Conservation (phyloP, 2,113 vertebrate genomes). For the cat (Felis catus) region F.catus_Fca126_mat1.0 CM031428.1:58065501-58066000, state of each 20-base stretch:
- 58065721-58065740: background rate
- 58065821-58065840: background rate
- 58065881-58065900: background rate
- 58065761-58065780: background rate
- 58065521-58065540: background rate
- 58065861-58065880: background rate
- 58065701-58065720: background rate
- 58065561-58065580: rapidly evolving
- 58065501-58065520: background rate
- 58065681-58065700: background rate
- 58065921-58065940: background rate
- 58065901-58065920: background rate
- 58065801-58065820: background rate
- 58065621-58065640: background rate
- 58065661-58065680: background rate
- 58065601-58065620: background rate
- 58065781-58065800: background rate
- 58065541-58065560: background rate
- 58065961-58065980: background rate
- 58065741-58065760: background rate
- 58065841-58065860: background rate
- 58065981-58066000: background rate
- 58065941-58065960: background rate
- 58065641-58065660: rapidly evolving
- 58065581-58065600: background rate